Percentiles rank a stretch among this genome's conserved stretches.
Evolutionary conservation across 2,888 invertebrate species (phyloP).

Genomic region (Cantharis nigra): DNA sequence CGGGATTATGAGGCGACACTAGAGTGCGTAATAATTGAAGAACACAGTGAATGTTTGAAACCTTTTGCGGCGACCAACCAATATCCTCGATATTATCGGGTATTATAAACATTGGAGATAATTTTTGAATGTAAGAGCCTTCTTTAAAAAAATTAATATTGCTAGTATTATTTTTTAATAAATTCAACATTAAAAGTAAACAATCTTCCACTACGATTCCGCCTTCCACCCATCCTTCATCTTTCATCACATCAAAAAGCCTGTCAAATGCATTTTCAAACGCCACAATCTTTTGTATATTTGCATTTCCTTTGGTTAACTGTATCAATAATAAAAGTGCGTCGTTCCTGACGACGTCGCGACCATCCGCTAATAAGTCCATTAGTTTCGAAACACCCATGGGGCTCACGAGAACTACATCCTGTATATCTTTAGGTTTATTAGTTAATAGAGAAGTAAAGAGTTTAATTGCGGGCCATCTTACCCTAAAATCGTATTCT

Average conservation of each 20-base stretch:
- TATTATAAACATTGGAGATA: slow-evolving; percentile 86
- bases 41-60: slow-evolving; percentile 91
- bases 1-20: slow-evolving; percentile 92
- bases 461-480: slow-evolving; percentile 88
- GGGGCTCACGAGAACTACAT: slow-evolving; percentile 86
- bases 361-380: slow-evolving; percentile 90
- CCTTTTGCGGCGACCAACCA: slow-evolving; percentile 92
- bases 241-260: slow-evolving; percentile 86
- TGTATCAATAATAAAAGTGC: slow-evolving; percentile 88
- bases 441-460: slow-evolving; percentile 87
- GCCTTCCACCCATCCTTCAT: slow-evolving; percentile 90
- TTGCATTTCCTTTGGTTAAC: slow-evolving; percentile 92
- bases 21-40: slow-evolving; percentile 87
- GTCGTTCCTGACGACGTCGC: slow-evolving; percentile 96
- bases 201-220: slow-evolving; percentile 99
- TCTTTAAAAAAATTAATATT: slow-evolving; percentile 99
- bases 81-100: slow-evolving; percentile 72
- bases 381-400: slow-evolving; percentile 97
- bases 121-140: slow-evolving; percentile 90
- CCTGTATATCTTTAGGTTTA: slow-evolving; percentile 84
- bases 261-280: slow-evolving; percentile 98
- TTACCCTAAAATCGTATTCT: slow-evolving; percentile 93
- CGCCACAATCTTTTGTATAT: slow-evolving; percentile 98
- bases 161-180: slow-evolving; percentile 92
- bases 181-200: slow-evolving; percentile 86